A percentile compares a stretch with the other conserved stretches of the same genome.
Evolutionary conservation across 2,888 invertebrate genomes (phyloP).

Genomic region (Gerris lacustris): DNA sequence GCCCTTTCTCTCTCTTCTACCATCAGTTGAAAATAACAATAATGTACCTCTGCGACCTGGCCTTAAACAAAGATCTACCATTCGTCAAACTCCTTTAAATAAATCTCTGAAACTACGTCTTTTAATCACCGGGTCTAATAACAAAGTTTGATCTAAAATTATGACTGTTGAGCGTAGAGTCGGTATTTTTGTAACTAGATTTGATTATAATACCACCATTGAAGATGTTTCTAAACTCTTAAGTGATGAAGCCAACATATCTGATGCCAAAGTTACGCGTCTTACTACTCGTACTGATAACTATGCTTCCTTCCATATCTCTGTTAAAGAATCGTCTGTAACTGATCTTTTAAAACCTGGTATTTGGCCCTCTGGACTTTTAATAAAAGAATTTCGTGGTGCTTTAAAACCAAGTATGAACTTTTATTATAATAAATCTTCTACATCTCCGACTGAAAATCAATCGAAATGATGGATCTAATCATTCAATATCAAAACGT

Average conservation of each 20-base stretch:
- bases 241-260: background rate
- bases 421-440: background rate
- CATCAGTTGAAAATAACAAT: background rate
- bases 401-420: background rate
- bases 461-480: background rate
- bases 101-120: background rate
- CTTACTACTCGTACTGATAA: background rate
- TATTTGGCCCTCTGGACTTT: background rate
- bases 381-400: background rate
- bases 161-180: background rate
- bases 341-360: background rate
- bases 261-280: background rate
- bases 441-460: background rate
- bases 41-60: background rate
- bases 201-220: background rate
- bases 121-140: background rate
- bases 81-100: background rate
- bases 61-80: background rate
- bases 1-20: background rate
- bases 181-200: background rate
- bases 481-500: background rate
- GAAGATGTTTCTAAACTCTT: background rate
- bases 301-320: background rate
- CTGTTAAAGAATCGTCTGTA: background rate
- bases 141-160: background rate